Conservation (phyloP, 2,797 vertebrate species). For the Crax fasciolata region DNA sequence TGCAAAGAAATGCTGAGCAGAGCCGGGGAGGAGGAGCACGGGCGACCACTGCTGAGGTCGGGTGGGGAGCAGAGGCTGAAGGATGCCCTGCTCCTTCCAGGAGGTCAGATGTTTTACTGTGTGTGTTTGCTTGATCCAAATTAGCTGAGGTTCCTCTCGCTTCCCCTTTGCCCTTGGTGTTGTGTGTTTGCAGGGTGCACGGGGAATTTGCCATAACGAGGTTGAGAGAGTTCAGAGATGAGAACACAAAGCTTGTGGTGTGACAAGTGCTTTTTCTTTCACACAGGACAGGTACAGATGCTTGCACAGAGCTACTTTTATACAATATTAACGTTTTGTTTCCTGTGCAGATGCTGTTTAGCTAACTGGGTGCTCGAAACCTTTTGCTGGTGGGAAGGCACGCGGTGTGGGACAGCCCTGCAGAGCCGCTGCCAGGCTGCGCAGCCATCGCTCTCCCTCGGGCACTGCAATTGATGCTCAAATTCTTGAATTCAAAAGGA, state of each 20-base stretch:
- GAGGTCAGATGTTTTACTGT: background rate
- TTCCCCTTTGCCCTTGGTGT: background rate
- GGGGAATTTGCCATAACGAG: rapidly evolving
- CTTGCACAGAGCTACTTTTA: background rate
- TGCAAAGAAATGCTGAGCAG: slow-evolving; percentile 4
- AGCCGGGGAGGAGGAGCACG: background rate
- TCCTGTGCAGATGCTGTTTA: background rate
- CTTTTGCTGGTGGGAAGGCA: background rate
- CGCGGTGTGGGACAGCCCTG: background rate
- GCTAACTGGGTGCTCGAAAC: background rate
- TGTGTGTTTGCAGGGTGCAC: background rate
- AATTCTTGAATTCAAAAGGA: background rate
- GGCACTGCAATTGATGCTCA: background rate
- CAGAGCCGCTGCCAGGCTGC: background rate
- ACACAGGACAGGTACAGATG: background rate
- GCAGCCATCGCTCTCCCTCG: background rate
- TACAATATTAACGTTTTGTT: background rate
- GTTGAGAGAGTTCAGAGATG: slow-evolving; percentile 9
- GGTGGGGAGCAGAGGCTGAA: background rate
- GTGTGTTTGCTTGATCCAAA: background rate
- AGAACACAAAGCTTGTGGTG: background rate
- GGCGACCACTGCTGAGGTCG: background rate
- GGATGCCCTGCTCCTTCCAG: background rate
- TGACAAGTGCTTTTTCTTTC: background rate
- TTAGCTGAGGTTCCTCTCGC: background rate